Evolutionary conservation across 2,888 invertebrate genomes (phyloP).

Genomic region (Stenolophus ochropezus): DNA sequence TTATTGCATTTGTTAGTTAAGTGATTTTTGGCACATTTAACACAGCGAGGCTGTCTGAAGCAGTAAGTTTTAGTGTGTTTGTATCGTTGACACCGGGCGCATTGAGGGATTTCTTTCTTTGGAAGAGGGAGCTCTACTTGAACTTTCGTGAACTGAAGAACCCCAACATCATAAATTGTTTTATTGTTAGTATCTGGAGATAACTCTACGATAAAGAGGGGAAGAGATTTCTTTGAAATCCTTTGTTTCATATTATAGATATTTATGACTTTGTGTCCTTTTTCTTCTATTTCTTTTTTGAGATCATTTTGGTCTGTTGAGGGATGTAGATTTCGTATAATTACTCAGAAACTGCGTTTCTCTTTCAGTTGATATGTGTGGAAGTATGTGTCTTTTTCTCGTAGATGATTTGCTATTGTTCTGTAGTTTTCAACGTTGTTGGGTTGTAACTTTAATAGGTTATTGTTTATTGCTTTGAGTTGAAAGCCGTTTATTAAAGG

Average conservation of each 20-base stretch:
- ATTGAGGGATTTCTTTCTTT: slow-evolving; percentile 28
- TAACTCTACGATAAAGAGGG: slow-evolving; percentile 47
- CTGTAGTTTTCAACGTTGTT: slow-evolving; percentile 27
- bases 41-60: slow-evolving; percentile 49
- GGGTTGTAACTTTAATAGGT: slow-evolving; percentile 4
- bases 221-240: slow-evolving; percentile 21
- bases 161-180: slow-evolving; percentile 6
- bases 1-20: slow-evolving; percentile 46
- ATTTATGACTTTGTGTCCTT: slow-evolving; percentile 34
- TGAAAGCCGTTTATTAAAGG: not conserved
- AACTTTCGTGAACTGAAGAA: slow-evolving; percentile 1
- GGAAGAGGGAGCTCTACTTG: not conserved
- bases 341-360: slow-evolving; percentile 4
- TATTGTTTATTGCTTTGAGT: slow-evolving; percentile 22
- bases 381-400: slow-evolving; percentile 6
- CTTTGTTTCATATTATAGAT: slow-evolving; percentile 44
- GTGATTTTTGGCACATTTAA: slow-evolving; percentile 59
- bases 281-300: slow-evolving; percentile 39
- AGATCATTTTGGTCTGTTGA: slow-evolving; percentile 35
- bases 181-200: slow-evolving; percentile 29
- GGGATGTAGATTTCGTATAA: slow-evolving; percentile 38
- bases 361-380: slow-evolving; percentile 44
- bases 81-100: slow-evolving; percentile 63
- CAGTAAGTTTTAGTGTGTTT: slow-evolving; percentile 65
- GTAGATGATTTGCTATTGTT: slow-evolving; percentile 19